Percentiles rank a stretch among this genome's conserved stretches.
phyloP scores from a whole-genome alignment of 2,797 vertebrate species.

The Sebastes wilsoni region DNA sequence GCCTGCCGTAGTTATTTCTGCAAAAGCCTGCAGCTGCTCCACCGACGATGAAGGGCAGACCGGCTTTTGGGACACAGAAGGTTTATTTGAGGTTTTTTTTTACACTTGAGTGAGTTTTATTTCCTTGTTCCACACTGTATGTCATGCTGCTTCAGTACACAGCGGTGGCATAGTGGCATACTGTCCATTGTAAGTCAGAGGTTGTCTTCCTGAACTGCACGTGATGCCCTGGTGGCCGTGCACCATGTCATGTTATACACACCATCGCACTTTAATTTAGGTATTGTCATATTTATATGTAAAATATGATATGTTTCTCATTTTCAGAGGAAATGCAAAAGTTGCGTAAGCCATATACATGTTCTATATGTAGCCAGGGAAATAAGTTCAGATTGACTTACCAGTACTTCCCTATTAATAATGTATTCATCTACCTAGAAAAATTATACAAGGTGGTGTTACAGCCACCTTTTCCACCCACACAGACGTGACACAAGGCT shows the following conservation, averaged over 20 bases:
- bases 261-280: neutral
- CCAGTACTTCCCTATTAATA: neutral
- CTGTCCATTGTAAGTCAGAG: constrained; percentile 20
- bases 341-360: neutral
- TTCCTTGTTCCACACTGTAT: constrained; percentile 33
- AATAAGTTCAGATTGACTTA: neutral
- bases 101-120: constrained; percentile 40
- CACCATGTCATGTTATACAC: neutral
- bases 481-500: neutral
- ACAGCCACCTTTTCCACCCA: neutral
- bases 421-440: neutral
- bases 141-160: constrained; percentile 15
- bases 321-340: neutral
- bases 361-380: neutral
- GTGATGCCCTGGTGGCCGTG: neutral
- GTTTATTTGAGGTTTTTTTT: constrained; percentile 25
- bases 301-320: neutral
- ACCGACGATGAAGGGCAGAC: constrained; percentile 19
- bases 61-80: constrained; percentile 18
- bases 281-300: neutral
- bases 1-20: constrained; percentile 29
- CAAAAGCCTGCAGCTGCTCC: constrained; percentile 41
- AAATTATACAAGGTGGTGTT: neutral
- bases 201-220: neutral
- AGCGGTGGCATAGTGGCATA: neutral